A percentile compares a stretch with the other conserved stretches of the same genome.
Evolutionary conservation across 2,888 invertebrate genomes (phyloP).

Genomic region (Isoperla grammatica): DNA sequence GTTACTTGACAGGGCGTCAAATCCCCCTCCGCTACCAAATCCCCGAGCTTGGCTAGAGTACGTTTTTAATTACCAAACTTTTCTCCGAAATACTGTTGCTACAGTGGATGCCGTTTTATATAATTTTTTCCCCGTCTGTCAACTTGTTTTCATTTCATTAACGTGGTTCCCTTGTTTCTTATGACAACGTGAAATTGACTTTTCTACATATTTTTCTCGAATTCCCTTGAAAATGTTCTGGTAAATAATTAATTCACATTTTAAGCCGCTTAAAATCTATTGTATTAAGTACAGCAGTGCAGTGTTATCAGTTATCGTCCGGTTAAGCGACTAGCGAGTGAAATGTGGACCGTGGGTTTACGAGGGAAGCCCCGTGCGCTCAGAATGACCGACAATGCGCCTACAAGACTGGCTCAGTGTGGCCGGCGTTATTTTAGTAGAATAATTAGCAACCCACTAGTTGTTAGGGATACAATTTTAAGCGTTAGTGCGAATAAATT

Average conservation of each 20-base stretch:
- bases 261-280: neutral
- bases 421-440: too few relatives aligned
- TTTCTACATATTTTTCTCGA: neutral
- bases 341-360: too few relatives aligned
- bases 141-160: conserved; percentile 24
- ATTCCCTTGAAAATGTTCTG: neutral
- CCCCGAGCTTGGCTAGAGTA: neutral
- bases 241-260: neutral
- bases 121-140: conserved; percentile 11
- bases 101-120: neutral
- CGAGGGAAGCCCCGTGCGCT: too few relatives aligned
- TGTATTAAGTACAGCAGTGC: neutral
- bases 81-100: neutral
- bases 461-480: too few relatives aligned
- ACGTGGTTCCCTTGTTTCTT: conserved; percentile 1
- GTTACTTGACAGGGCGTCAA: too few relatives aligned
- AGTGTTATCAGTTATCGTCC: too few relatives aligned
- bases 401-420: too few relatives aligned
- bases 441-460: too few relatives aligned
- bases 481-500: too few relatives aligned
- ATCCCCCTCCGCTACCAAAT: neutral
- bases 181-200: neutral
- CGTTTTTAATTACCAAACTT: conserved; percentile 1
- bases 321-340: too few relatives aligned
- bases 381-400: too few relatives aligned